Conservation (phyloP, 2,888 invertebrate species). For the Dynastes tityus region DNA sequence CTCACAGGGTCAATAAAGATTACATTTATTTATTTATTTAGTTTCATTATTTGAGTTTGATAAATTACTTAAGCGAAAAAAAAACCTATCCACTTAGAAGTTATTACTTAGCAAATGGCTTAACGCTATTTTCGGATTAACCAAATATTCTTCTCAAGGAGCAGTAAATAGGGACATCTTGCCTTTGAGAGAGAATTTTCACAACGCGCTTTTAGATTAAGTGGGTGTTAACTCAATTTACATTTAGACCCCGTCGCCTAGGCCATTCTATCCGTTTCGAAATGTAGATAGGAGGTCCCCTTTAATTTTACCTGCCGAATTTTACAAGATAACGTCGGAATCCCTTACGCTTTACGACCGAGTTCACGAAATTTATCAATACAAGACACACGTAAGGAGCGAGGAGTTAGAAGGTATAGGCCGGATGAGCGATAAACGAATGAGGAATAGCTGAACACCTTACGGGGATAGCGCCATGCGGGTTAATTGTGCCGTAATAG, state of each 20-base stretch:
- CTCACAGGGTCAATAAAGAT: too few species aligned
- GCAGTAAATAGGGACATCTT: conserved; percentile 40
- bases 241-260: conserved; percentile 39
- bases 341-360: conserved; percentile 42
- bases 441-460: conserved; percentile 38
- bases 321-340: conserved; percentile 38
- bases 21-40: too few species aligned
- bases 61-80: background rate
- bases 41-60: too few species aligned
- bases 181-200: conserved; percentile 27
- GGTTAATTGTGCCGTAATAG: conserved; percentile 43
- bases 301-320: conserved; percentile 48
- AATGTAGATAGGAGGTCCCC: conserved; percentile 38
- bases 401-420: conserved; percentile 23
- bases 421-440: conserved; percentile 46
- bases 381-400: conserved; percentile 34
- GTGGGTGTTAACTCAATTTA: conserved; percentile 47
- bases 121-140: conserved; percentile 21
- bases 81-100: background rate
- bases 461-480: conserved; percentile 33
- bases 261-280: conserved; percentile 34
- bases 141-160: conserved; percentile 18
- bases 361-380: conserved; percentile 44
- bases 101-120: conserved; percentile 10
- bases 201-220: conserved; percentile 43